phyloP scores from a whole-genome alignment of 2,113 vertebrate species.

The Arizona elegans region DNA sequence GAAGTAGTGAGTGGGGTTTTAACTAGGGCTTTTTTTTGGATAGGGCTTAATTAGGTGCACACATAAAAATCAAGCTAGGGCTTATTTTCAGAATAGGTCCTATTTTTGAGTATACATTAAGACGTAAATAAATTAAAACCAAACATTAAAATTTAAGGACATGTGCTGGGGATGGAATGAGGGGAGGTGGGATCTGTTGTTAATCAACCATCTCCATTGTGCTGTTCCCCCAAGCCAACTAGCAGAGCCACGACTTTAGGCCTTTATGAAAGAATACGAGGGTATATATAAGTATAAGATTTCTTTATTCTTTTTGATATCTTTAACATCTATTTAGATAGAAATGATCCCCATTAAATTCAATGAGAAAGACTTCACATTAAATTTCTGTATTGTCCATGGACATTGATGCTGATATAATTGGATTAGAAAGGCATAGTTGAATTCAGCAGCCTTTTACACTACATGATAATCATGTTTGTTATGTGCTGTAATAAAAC shows the following conservation, averaged over 20 bases:
- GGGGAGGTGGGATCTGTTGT: neutral
- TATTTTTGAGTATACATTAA: neutral
- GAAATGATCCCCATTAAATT: slow-evolving; percentile 29
- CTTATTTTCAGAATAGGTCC: no score
- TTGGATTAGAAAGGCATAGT: slow-evolving; percentile 50
- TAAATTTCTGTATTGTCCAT: slow-evolving; percentile 44
- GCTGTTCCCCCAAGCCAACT: neutral
- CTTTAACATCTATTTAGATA: neutral
- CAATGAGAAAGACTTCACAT: slow-evolving; percentile 19
- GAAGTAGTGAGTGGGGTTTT: no score
- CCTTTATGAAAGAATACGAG: neutral
- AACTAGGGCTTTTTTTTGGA: no score
- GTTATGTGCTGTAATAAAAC: slow-evolving; percentile 64
- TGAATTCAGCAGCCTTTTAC: slow-evolving; percentile 47
- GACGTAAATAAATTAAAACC: neutral
- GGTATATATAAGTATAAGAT: slow-evolving; percentile 24
- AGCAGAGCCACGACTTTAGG: neutral
- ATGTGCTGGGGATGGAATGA: neutral
- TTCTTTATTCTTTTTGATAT: slow-evolving; percentile 34
- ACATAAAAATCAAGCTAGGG: no score
- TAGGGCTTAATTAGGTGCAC: no score
- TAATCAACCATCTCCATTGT: neutral
- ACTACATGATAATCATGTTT: slow-evolving; percentile 52
- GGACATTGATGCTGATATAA: neutral
- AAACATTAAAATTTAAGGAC: neutral